phyloP scores from a whole-genome alignment of 2,797 vertebrate genomes.

The Melanotaenia nigrans region DNA sequence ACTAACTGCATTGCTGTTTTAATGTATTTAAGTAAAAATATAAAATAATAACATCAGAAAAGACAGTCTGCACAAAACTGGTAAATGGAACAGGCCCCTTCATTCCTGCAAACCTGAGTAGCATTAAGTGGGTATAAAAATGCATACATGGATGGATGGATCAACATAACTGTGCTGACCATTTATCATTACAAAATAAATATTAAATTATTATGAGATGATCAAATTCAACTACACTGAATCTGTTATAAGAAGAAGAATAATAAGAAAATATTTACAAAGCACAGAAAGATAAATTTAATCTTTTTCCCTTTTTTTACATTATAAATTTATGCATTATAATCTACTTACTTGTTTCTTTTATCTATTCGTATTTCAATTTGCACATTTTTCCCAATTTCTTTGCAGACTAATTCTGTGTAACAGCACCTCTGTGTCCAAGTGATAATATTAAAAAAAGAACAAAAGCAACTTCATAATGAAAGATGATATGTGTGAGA shows the following conservation, averaged over 20 bases:
- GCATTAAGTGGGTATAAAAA: neutral
- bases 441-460: too few relatives aligned
- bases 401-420: neutral
- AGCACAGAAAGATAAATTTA: too few relatives aligned
- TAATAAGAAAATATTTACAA: too few relatives aligned
- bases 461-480: neutral
- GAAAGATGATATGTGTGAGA: neutral
- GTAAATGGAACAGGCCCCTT: neutral
- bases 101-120: neutral
- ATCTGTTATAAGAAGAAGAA: too few relatives aligned
- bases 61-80: neutral
- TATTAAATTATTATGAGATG: too few relatives aligned
- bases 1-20: neutral
- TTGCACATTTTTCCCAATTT: neutral
- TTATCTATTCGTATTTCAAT: too few relatives aligned
- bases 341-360: too few relatives aligned
- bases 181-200: too few relatives aligned
- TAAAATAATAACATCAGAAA: neutral
- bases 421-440: neutral
- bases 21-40: neutral
- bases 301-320: too few relatives aligned
- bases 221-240: too few relatives aligned
- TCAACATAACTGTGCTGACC: too few relatives aligned
- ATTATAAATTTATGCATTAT: too few relatives aligned
- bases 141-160: neutral